Conservation (phyloP, 2,797 vertebrate species). For the Anabacerthia variegaticeps region DNA sequence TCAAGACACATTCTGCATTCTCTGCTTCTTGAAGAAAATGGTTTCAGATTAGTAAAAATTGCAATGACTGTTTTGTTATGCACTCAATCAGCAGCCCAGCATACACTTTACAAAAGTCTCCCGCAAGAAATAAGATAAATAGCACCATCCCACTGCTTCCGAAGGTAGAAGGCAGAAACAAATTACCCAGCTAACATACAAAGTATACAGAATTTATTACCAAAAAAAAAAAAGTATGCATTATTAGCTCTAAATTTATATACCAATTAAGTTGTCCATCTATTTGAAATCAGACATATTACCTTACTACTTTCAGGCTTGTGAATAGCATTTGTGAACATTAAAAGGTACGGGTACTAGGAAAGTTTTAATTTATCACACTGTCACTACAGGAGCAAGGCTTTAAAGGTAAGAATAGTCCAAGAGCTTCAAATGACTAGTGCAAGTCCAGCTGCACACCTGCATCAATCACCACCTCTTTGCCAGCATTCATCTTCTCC, state of each 20-base stretch:
- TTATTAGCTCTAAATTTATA: conserved; percentile 54
- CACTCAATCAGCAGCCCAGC: neutral
- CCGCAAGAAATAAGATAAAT: conserved; percentile 42
- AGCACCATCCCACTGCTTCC: neutral
- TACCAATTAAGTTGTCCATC: conserved; percentile 54
- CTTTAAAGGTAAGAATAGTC: neutral
- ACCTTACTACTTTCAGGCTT: neutral
- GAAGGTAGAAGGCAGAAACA: conserved; percentile 14
- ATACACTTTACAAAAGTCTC: neutral
- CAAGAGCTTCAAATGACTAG: neutral
- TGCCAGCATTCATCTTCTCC: neutral
- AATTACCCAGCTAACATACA: conserved; percentile 15
- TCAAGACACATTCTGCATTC: neutral
- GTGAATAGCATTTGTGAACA: neutral
- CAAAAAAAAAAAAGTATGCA: neutral
- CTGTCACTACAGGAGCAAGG: neutral
- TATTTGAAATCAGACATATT: conserved; percentile 49
- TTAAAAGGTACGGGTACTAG: neutral
- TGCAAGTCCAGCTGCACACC: neutral
- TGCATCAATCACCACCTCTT: neutral
- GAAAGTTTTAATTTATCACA: conserved; percentile 13
- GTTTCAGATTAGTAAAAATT: conserved; percentile 34
- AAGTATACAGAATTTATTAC: conserved; percentile 1
- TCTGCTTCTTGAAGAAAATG: conserved; percentile 15
- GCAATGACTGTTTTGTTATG: neutral